Evolutionary conservation across 2,888 invertebrate genomes (phyloP).

Genomic region (Acanthosepion pharaonis): DNA sequence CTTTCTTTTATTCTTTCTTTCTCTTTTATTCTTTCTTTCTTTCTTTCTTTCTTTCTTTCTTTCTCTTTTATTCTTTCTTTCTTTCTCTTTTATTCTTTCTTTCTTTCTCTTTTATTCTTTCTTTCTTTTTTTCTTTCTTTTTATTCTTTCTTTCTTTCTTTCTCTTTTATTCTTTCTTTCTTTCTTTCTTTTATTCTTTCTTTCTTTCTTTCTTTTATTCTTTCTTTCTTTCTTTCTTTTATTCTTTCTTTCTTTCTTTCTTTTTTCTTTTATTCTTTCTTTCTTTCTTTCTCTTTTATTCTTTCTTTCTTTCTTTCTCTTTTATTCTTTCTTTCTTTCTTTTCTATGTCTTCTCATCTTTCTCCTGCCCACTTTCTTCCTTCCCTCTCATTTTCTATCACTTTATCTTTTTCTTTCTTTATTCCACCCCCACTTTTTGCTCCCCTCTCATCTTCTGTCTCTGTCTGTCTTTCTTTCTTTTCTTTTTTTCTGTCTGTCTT

Average conservation of each 20-base stretch:
- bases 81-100: background rate
- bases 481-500: background rate
- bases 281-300: too few species aligned
- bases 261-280: background rate
- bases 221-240: rapidly evolving
- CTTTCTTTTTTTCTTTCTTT: background rate
- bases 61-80: background rate
- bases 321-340: background rate
- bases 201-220: background rate
- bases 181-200: background rate
- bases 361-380: background rate
- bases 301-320: too few species aligned
- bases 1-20: too few species aligned
- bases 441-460: background rate
- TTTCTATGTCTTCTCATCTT: background rate
- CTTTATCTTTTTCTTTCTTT: background rate
- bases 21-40: too few species aligned
- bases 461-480: background rate
- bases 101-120: too few species aligned
- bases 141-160: background rate
- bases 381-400: background rate
- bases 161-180: background rate
- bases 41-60: too few species aligned
- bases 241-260: background rate
- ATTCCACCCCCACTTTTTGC: background rate